phyloP scores from a whole-genome alignment of 2,113 vertebrate genomes.

The Mormyrus iriodes region DNA sequence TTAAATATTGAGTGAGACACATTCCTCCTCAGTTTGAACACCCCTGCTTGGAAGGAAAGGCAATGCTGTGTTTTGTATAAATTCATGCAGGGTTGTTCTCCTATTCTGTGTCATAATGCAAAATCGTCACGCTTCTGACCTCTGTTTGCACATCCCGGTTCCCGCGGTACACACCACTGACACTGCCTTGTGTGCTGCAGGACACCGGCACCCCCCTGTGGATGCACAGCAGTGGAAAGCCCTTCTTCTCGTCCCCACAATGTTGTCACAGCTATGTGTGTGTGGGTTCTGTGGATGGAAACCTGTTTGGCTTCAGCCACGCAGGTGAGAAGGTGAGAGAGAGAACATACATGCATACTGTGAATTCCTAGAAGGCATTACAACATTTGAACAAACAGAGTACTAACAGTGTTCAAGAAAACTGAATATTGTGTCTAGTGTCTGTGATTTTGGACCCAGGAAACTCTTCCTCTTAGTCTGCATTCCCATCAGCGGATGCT shows the following conservation, averaged over 20 bases:
- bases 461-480: background rate
- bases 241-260: slow-evolving; percentile 86
- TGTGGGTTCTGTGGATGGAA: slow-evolving; percentile 84
- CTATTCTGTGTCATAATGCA: background rate
- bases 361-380: background rate
- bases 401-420: background rate
- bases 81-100: background rate
- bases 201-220: slow-evolving; percentile 68
- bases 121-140: background rate
- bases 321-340: slow-evolving; percentile 73
- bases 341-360: background rate
- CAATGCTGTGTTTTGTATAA: background rate
- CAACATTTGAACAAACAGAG: background rate
- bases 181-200: slow-evolving; percentile 46
- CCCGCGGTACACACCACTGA: background rate
- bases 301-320: slow-evolving; percentile 70
- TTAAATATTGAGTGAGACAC: background rate
- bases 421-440: background rate
- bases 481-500: background rate
- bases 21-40: background rate
- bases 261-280: slow-evolving; percentile 55
- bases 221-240: slow-evolving; percentile 63
- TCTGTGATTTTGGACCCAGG: background rate
- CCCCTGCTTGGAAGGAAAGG: background rate
- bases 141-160: background rate